phyloP scores from a whole-genome alignment of 2,797 vertebrate genomes.

The Anguilla obscura region DNA sequence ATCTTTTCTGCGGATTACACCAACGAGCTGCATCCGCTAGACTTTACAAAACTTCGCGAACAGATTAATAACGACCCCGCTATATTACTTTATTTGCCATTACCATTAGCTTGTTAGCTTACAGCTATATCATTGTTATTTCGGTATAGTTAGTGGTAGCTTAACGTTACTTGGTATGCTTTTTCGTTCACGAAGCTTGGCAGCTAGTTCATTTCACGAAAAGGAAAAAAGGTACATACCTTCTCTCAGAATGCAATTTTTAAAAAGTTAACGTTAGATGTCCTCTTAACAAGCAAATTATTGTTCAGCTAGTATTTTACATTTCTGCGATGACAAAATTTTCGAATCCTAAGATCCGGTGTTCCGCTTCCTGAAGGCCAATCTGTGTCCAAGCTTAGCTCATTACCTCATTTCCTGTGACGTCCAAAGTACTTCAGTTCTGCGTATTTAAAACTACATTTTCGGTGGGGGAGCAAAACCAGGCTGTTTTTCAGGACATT shows the following conservation, averaged over 20 bases:
- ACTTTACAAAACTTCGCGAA: neutral
- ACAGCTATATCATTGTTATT: neutral
- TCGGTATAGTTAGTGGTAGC: neutral
- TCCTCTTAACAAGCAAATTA: neutral
- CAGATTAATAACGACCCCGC: neutral
- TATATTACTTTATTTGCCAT: neutral
- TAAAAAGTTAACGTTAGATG: neutral
- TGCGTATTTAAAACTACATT: neutral
- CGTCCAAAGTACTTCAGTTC: slow-evolving; percentile 26
- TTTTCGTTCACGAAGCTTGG: neutral
- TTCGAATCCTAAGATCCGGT: neutral
- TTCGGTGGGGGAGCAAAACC: neutral
- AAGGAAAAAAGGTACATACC: neutral
- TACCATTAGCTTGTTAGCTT: neutral
- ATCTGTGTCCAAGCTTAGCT: neutral
- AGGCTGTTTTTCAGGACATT: neutral
- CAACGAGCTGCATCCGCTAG: neutral
- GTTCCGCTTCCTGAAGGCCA: slow-evolving; percentile 15
- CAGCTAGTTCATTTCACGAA: neutral
- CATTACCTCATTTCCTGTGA: slow-evolving; percentile 50
- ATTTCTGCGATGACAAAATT: neutral
- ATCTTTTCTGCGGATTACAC: neutral
- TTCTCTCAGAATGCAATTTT: neutral
- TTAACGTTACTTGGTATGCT: neutral
- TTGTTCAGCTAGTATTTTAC: neutral